Evolutionary conservation across 2,888 invertebrate species (phyloP).

Genomic region (Blastobasis lacticolella): DNA sequence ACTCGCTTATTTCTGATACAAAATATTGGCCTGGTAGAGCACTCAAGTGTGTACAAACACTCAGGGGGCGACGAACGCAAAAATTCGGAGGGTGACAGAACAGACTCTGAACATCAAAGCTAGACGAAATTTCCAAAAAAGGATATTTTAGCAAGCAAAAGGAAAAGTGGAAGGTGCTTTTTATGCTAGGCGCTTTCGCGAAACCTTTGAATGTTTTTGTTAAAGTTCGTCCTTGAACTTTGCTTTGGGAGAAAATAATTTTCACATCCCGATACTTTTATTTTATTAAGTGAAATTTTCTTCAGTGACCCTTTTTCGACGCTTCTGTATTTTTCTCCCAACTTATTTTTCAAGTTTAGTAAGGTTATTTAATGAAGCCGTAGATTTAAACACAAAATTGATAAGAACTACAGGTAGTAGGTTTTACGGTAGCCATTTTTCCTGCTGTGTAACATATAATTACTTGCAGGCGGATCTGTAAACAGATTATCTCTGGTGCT

Average conservation of each 20-base stretch:
- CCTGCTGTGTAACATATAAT: neutral
- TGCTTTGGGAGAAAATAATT: neutral
- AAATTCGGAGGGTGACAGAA: constrained; percentile 39
- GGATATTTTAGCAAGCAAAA: constrained; percentile 30
- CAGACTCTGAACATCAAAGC: constrained; percentile 43
- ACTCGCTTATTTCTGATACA: constrained; percentile 3
- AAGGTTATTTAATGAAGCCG: too few relatives aligned
- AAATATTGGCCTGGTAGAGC: constrained; percentile 16
- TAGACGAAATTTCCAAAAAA: constrained; percentile 30
- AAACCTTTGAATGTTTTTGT: constrained; percentile 25
- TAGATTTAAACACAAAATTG: too few relatives aligned
- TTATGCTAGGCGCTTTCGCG: constrained; percentile 33
- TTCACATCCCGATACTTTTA: neutral
- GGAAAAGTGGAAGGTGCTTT: constrained; percentile 29
- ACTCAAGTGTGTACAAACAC: constrained; percentile 20
- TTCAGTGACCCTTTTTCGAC: too few relatives aligned
- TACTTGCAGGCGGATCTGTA: neutral
- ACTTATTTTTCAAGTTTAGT: too few relatives aligned
- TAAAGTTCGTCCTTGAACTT: constrained; percentile 20
- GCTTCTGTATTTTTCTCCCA: too few relatives aligned
- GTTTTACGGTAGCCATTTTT: too few relatives aligned
- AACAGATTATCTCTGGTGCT: neutral
- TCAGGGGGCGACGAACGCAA: constrained; percentile 27
- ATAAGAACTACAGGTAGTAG: too few relatives aligned
- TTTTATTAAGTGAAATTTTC: too few relatives aligned